Percentiles rank a stretch among this genome's conserved stretches.
Conservation (phyloP, 2,797 vertebrate genomes). For the Arnoldichthys spilopterus region DNA sequence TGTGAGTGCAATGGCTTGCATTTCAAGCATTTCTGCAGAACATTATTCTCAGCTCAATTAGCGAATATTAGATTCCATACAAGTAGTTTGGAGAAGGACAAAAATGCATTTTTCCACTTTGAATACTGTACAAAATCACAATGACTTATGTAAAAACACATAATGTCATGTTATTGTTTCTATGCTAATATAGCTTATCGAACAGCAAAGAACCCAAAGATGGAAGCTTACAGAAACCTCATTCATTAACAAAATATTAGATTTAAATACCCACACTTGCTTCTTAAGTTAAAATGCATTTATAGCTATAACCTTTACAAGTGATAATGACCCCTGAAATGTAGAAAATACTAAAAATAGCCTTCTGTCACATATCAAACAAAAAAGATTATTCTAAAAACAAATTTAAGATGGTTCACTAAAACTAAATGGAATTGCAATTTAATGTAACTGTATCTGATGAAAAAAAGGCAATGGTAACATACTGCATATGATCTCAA, state of each 20-base stretch:
- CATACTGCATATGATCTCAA: slow-evolving; percentile 23
- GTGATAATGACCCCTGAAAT: background rate
- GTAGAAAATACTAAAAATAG: background rate
- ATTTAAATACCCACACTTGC: background rate
- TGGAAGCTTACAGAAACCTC: background rate
- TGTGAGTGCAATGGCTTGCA: slow-evolving; percentile 21
- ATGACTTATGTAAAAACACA: background rate
- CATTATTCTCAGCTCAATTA: background rate
- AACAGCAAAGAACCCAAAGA: background rate
- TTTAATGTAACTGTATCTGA: background rate
- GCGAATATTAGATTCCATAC: background rate
- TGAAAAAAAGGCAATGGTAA: background rate
- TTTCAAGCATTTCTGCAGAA: slow-evolving; percentile 19
- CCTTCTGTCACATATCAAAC: background rate
- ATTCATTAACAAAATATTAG: background rate
- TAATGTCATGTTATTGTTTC: background rate
- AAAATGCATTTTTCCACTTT: background rate
- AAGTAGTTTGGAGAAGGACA: background rate
- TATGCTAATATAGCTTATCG: background rate
- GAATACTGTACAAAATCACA: background rate
- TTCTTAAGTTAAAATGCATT: too few species aligned
- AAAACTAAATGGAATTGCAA: background rate
- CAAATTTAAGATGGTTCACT: background rate
- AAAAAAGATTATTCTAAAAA: background rate
- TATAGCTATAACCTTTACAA: background rate